phyloP scores from a whole-genome alignment of 2,113 vertebrate species.

The Crotalus viridis region DNA sequence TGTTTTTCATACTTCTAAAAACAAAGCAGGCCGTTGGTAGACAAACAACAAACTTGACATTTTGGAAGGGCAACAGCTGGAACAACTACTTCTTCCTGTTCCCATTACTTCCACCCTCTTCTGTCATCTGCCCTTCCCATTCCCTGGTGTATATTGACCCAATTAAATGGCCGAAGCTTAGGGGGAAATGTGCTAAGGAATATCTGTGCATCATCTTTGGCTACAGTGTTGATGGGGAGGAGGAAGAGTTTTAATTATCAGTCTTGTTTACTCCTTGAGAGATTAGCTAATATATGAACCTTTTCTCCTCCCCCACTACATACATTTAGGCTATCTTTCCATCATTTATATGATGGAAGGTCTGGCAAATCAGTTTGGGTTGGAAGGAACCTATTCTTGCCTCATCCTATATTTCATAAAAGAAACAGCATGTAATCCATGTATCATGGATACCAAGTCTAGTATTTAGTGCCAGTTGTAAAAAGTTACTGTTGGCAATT shows the following conservation, averaged over 20 bases:
- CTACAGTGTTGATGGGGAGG: background rate
- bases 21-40: background rate
- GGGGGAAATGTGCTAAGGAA: background rate
- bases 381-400: constrained; percentile 24
- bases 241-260: background rate
- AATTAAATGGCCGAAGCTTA: background rate
- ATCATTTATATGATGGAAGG: background rate
- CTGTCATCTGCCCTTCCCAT: background rate
- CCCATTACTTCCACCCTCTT: background rate
- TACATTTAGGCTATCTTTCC: background rate
- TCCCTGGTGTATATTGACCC: background rate
- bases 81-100: background rate
- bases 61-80: constrained; percentile 11
- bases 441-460: background rate
- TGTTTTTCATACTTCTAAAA: background rate
- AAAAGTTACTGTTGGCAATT: background rate
- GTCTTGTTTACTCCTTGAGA: background rate
- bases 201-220: background rate
- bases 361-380: constrained; percentile 2
- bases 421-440: background rate
- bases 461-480: background rate
- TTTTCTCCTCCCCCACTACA: background rate
- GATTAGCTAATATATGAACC: background rate
- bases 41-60: constrained; percentile 1
- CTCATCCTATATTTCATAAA: background rate